Conservation (phyloP, 2,113 vertebrate species). For the Dipodomys spectabilis region DNA sequence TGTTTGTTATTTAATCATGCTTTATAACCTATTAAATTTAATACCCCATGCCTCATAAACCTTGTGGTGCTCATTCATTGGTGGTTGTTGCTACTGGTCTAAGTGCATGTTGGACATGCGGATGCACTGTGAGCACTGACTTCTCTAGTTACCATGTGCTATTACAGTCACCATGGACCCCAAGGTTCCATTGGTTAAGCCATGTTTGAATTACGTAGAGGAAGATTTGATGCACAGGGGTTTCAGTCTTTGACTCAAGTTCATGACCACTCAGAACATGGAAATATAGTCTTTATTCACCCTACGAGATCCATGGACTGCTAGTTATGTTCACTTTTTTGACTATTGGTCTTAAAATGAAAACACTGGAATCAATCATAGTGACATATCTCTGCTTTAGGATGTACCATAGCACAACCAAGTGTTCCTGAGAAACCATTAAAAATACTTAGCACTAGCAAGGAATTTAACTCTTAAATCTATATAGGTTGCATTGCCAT, state of each 20-base stretch:
- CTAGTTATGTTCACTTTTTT: not conserved
- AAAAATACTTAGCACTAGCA: not conserved
- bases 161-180: not conserved
- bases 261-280: not conserved
- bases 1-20: slow-evolving; percentile 81
- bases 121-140: not conserved
- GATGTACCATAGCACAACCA: not conserved
- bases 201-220: not conserved
- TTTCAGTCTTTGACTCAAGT: not conserved
- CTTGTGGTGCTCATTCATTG: slow-evolving; percentile 60
- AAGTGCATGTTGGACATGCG: not conserved
- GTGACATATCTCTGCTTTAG: not conserved
- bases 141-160: not conserved
- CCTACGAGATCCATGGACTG: not conserved
- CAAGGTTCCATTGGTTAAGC: not conserved
- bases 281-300: not conserved
- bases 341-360: not conserved
- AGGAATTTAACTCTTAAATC: not conserved
- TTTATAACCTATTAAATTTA: slow-evolving; percentile 84
- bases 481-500: not conserved
- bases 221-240: not conserved
- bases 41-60: slow-evolving; percentile 79
- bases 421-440: not conserved
- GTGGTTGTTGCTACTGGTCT: slow-evolving; percentile 56
- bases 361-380: not conserved